Percentiles rank a stretch among this genome's conserved stretches.
phyloP scores from a whole-genome alignment of 53 echinoderm and acorn worm genomes.

The Echinarachnius parma region DNA sequence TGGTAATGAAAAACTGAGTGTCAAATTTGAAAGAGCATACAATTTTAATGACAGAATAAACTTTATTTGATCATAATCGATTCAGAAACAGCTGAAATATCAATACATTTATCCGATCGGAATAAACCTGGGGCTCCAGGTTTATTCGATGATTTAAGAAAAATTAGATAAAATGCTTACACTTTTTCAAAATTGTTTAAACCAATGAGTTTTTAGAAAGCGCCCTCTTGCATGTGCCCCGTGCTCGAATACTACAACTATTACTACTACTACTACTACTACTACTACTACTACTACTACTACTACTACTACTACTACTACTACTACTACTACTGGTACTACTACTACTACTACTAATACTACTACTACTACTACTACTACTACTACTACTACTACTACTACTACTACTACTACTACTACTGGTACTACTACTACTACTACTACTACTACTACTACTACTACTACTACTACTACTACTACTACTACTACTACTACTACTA shows the following conservation, averaged over 20 bases:
- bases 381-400: conserved; percentile 16
- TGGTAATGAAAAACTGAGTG: too few relatives aligned
- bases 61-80: too few relatives aligned
- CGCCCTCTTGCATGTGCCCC: too few relatives aligned
- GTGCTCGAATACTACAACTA: background rate
- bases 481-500: conserved; percentile 5
- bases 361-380: conserved; percentile 16
- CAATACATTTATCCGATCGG: too few relatives aligned
- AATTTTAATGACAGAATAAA: too few relatives aligned
- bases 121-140: too few relatives aligned
- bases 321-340: conserved; percentile 9
- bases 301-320: conserved; percentile 18
- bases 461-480: conserved; percentile 5
- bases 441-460: conserved; percentile 15
- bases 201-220: too few relatives aligned
- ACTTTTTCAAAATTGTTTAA: too few relatives aligned
- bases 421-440: conserved; percentile 13
- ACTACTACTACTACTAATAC: conserved; percentile 15
- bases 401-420: conserved; percentile 15
- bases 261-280: conserved; percentile 8
- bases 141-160: too few relatives aligned
- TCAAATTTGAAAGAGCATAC: too few relatives aligned
- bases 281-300: conserved; percentile 18
- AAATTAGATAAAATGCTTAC: too few relatives aligned
- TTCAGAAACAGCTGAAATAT: too few relatives aligned